Evolutionary conservation across 2,797 vertebrate species (phyloP).

Genomic region (Sebastes hopkinsi): DNA sequence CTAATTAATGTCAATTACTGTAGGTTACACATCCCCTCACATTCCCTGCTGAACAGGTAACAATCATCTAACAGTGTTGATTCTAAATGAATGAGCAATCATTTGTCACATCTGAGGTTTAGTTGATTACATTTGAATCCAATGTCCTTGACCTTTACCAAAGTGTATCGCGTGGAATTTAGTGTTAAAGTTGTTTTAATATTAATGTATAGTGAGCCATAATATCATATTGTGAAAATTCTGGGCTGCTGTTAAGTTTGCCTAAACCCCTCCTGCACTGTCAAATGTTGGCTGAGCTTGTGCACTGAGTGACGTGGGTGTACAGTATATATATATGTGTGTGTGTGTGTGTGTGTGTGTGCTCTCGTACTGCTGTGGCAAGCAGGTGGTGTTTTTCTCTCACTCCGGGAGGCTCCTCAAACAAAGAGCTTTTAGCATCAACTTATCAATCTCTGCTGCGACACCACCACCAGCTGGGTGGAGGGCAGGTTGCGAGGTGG

Average conservation of each 20-base stretch:
- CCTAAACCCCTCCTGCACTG: slow-evolving; percentile 19
- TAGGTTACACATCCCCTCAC: slow-evolving; percentile 14
- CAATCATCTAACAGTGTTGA: slow-evolving; percentile 15
- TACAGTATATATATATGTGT: neutral
- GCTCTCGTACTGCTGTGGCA: slow-evolving; percentile 51
- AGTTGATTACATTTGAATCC: neutral
- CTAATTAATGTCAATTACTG: slow-evolving; percentile 43
- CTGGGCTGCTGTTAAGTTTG: neutral
- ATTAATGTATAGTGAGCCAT: neutral
- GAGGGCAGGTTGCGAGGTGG: slow-evolving; percentile 44
- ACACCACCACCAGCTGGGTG: slow-evolving; percentile 65
- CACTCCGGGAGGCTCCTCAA: slow-evolving; percentile 78
- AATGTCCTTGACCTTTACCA: neutral
- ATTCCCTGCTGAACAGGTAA: slow-evolving; percentile 19
- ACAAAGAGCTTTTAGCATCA: slow-evolving; percentile 75
- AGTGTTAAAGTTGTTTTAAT: neutral
- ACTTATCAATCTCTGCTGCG: slow-evolving; percentile 73
- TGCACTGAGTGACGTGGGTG: slow-evolving; percentile 34
- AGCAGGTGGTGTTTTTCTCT: slow-evolving; percentile 94
- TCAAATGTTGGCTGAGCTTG: slow-evolving; percentile 15
- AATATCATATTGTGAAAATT: slow-evolving; percentile 9
- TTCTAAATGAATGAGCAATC: neutral
- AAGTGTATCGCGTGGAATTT: neutral
- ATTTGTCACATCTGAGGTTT: neutral
- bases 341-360: neutral